phyloP scores from a whole-genome alignment of 1,140 invertebrate species.

The Drosophila fuyamai region DNA sequence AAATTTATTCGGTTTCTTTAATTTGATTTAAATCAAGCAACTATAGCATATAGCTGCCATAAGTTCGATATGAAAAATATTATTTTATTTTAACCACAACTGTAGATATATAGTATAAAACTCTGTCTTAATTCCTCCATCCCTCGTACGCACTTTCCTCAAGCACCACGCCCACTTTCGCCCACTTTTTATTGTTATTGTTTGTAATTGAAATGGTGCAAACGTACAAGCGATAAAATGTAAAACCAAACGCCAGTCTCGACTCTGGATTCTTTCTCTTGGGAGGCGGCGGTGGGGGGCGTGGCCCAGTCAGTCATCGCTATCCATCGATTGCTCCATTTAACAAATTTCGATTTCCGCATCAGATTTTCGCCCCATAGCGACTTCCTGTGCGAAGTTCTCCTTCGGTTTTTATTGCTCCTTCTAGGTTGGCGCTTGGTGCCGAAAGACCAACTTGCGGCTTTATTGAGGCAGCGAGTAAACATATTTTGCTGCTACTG shows the following conservation, averaged over 20 bases:
- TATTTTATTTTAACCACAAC: background rate
- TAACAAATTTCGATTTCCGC: slow-evolving; percentile 83
- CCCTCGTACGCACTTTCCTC: slow-evolving; percentile 49
- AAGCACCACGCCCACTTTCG: slow-evolving; percentile 31
- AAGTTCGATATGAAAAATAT: no score
- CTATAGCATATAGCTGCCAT: no score
- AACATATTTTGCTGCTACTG: slow-evolving; percentile 16
- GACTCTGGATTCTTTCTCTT: slow-evolving; percentile 8
- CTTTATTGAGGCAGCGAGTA: slow-evolving; percentile 53
- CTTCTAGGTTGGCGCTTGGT: slow-evolving; percentile 10
- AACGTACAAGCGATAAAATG: slow-evolving; percentile 83
- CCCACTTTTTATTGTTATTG: slow-evolving; percentile 79
- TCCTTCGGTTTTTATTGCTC: slow-evolving; percentile 66
- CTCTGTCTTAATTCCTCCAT: slow-evolving; percentile 24
- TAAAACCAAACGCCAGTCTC: slow-evolving; percentile 66
- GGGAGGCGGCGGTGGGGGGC: background rate
- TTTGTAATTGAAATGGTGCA: slow-evolving; percentile 83
- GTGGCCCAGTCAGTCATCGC: slow-evolving; percentile 42
- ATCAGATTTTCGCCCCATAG: slow-evolving; percentile 75
- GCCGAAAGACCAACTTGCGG: slow-evolving; percentile 24
- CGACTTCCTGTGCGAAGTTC: slow-evolving; percentile 70
- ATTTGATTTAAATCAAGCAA: no score
- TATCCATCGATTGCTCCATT: slow-evolving; percentile 81
- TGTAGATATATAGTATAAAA: slow-evolving; percentile 2
- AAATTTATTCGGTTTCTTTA: no score